Base-by-base conservation (phyloP, 2,888 invertebrate genomes). In the Metopia argyrocephala region DNA sequence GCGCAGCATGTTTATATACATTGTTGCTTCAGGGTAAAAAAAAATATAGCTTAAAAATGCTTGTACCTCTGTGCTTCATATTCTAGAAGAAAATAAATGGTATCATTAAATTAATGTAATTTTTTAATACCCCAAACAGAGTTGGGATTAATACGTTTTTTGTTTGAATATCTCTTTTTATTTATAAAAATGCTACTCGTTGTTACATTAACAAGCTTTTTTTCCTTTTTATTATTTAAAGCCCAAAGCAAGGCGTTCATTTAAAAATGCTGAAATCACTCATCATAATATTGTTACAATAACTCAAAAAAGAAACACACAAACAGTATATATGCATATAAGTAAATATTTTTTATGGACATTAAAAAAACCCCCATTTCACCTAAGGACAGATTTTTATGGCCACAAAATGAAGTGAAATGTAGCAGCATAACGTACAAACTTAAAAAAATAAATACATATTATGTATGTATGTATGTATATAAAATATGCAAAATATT, bases 361-460 rank as follows among this genome's bases (percentile, higher is more conserved):
- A 31, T 65, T 65, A 21, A 31, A 21, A 50, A 56, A 31, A 21
- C 27, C 27, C 12, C 61, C 15, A 50, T 66, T 66, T 71, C 45
- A 57, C 76, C 52, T 50, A 0, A 50, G 68, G 66, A 61, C 45
- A 76, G 66, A 62, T 76, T 76, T 64, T 71, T 76, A 71, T 27
- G 45, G 23, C 45, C 45, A 5, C 31, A 56, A 62, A 65, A 65
- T 61, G 15, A 45, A 23, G 25, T 38, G 38, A 9, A 38, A 21
- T 46, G 23, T n/a, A 9, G 45, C 45, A 25, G 25, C 15, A 2
- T 25, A 28, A 48, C 28, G 18, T 64, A 12, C 2, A 56, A 56
- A 68, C 20, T 65, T 20, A 27, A 21, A 45, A 31, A 48, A 9
- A 50, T n/a, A 27, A 57, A 25, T 23, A n/a, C n/a, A n/a, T n/a